These are phyloP conservation scores for Brachyptera putata DNA, from an alignment of 2,888 invertebrate genomes.

Conservation along the genomic window DNA sequence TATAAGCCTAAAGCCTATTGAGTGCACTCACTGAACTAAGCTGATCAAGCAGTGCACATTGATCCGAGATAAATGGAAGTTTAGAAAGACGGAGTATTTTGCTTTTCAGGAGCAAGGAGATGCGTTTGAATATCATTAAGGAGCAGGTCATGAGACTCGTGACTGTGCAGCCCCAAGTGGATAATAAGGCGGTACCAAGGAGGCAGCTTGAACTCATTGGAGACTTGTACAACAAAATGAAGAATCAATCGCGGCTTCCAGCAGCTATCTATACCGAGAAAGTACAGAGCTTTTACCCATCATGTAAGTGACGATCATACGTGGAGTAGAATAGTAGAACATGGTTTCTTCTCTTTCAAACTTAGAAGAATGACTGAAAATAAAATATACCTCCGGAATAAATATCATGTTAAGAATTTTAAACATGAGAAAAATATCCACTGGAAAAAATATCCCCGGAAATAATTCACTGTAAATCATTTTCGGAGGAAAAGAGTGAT, in stretches of 20 bases:
- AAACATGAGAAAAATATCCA: no score
- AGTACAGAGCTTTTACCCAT: constrained; percentile 46
- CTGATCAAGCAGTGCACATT: no score
- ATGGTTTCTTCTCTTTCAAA: not conserved
- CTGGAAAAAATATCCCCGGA: no score
- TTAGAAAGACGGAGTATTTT: no score
- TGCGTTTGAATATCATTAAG: constrained; percentile 34
- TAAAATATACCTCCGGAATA: not conserved
- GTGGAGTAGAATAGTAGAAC: not conserved
- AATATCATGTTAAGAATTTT: constrained; percentile 1
- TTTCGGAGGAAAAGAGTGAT: no score
- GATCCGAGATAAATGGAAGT: no score
- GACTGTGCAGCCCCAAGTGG: constrained; percentile 18
- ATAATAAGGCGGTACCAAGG: constrained; percentile 8
- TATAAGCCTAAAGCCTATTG: not conserved
- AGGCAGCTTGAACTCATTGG: constrained; percentile 28
- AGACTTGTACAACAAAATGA: constrained; percentile 28
- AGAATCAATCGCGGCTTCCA: constrained; percentile 27
- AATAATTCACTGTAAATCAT: no score
- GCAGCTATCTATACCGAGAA: constrained; percentile 43
- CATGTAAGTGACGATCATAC: constrained; percentile 42
- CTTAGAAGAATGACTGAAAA: not conserved
- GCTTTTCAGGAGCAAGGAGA: constrained; percentile 32
- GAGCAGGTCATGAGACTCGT: constrained; percentile 31
- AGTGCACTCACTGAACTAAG: no score